These are phyloP conservation scores for Epinephelus lanceolatus DNA, from an alignment of 2,113 vertebrate genomes.

Conservation along the genomic window DNA sequence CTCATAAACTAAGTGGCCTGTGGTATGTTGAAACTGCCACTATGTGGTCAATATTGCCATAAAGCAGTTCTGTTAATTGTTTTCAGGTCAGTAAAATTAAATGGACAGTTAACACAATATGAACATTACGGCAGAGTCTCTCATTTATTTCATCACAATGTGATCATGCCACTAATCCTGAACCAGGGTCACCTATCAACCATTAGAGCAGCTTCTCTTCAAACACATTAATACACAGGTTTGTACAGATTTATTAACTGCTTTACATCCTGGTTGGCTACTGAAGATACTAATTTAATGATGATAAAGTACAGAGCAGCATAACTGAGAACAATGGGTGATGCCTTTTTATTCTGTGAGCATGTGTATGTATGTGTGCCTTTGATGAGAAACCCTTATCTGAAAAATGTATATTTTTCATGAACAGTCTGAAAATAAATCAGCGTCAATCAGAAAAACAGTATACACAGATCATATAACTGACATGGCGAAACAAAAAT, in stretches of 20 bases:
- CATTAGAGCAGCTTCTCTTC: neutral
- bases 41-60: neutral
- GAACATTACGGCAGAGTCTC: neutral
- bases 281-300: neutral
- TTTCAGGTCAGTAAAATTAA: neutral
- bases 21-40: no score
- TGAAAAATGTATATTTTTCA: neutral
- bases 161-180: neutral
- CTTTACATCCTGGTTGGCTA: neutral
- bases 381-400: neutral
- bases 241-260: constrained; percentile 8
- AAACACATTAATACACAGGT: neutral
- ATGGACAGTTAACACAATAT: neutral
- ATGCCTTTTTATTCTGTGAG: neutral
- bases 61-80: neutral
- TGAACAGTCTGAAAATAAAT: constrained; percentile 5
- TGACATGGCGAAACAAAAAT: neutral
- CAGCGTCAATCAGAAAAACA: neutral
- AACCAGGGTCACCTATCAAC: neutral
- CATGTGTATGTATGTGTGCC: neutral
- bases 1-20: no score
- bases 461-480: neutral
- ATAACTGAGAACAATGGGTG: neutral
- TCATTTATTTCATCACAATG: neutral
- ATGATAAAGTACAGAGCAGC: neutral